Evolutionary conservation across 2,888 invertebrate genomes (phyloP), one percentile per base, ranked within the genome.

Genomic region (Pachymerium ferrugineum): DNA sequence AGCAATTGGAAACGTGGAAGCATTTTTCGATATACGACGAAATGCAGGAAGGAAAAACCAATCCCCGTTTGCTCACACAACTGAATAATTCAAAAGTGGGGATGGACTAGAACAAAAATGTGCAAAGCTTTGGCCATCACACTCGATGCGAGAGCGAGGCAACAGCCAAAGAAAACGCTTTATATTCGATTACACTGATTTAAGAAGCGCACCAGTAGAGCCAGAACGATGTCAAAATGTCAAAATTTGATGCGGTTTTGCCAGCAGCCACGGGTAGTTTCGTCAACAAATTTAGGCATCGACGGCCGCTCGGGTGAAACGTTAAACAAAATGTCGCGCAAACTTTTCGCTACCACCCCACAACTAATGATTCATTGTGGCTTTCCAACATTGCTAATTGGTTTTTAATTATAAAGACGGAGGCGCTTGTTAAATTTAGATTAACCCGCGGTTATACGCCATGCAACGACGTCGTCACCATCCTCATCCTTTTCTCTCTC

Each of bases 391-490:
- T 33, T 69, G 31, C 33, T 69, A 69, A 69, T 69, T 69, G 69
- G 69, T 30, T 31, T 69, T 69, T 69, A 69, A 69, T 69, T 69
- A 69, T 69, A 69, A 69, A 33, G 69, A 69, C 69, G 69, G 33
- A 62, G 62, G 62, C 69, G 69, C 31, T 69, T 33, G 69, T 69
- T 69, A 69, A 69, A 69, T 69, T 69, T 33, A 69, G 69, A 69
- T 69, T 69, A 69, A 69, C 33, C 33, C 69, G 69, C 69, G 69
- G 69, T 69, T 69, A 30, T 69, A 30, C 31, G 69, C 33, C 31
- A 22, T 10, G 30, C 30, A 31, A 31, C 69, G 31, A 69, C 30
- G 30, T 30, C 69, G 16, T 30, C 69, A 69, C 31, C 62, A 62
- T 62, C 62, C 62, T 62, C 62, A 62, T 62, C 28, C 62, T 62